A percentile compares a stretch with the other conserved stretches of the same genome.
Evolutionary conservation across 2,797 vertebrate genomes (phyloP).

Genomic region (Takifugu rubripes): DNA sequence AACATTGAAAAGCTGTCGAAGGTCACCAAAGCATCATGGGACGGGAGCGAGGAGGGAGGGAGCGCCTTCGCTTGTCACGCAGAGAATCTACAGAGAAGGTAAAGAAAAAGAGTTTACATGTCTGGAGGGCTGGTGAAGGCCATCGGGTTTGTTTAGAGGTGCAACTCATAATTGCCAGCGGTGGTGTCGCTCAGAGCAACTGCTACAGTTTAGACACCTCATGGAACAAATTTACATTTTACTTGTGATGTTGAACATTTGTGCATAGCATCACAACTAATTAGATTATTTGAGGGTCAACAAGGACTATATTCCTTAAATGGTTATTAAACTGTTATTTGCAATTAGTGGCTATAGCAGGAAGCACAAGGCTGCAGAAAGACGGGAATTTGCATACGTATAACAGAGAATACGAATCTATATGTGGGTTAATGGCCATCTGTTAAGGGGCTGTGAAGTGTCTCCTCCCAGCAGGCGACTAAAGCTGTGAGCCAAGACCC

Average conservation of each 20-base stretch:
- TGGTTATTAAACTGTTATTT: no score
- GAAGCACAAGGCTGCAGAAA: slow-evolving; percentile 3
- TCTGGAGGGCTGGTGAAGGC: neutral
- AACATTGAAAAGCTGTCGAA: slow-evolving; percentile 20
- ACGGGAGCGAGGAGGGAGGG: neutral
- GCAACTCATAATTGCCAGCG: no score
- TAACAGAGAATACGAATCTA: slow-evolving; percentile 50
- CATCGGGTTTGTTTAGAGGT: neutral
- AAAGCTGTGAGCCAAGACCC: slow-evolving; percentile 78
- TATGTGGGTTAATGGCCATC: slow-evolving; percentile 67
- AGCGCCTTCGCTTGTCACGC: neutral
- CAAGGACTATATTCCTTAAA: no score
- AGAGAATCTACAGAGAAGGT: neutral
- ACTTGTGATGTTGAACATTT: no score
- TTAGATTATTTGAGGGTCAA: no score
- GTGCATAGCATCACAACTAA: no score
- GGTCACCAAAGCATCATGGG: slow-evolving; percentile 30
- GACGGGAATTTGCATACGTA: slow-evolving; percentile 36
- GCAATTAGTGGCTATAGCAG: no score
- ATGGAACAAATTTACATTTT: no score
- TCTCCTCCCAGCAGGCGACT: slow-evolving; percentile 73
- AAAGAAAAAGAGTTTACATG: neutral
- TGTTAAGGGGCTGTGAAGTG: slow-evolving; percentile 67
- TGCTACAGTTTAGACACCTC: no score
- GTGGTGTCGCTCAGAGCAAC: no score